Percentiles rank a stretch among this genome's conserved stretches.
Evolutionary conservation across 2,797 vertebrate species (phyloP).

Genomic region (Rhinella marina): DNA sequence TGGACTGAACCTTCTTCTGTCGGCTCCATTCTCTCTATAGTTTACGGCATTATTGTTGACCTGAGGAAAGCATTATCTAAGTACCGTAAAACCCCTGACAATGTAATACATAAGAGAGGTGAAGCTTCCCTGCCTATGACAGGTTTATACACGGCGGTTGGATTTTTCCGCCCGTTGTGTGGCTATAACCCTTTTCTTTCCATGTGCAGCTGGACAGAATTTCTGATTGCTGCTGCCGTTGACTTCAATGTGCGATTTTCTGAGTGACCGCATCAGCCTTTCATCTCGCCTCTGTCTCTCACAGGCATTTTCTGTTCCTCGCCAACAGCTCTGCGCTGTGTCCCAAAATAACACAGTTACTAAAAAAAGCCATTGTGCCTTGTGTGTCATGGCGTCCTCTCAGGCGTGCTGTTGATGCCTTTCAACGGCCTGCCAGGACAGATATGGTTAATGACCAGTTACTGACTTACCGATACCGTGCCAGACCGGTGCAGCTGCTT

Average conservation of each 20-base stretch:
- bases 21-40: too few relatives aligned
- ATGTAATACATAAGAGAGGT: neutral
- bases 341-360: conserved; percentile 63
- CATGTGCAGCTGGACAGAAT: neutral
- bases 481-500: neutral
- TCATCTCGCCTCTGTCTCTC: conserved; percentile 59
- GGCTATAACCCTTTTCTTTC: conserved; percentile 16
- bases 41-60: too few relatives aligned
- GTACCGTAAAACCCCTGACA: too few relatives aligned
- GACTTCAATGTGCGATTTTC: conserved; percentile 36
- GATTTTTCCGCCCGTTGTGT: neutral
- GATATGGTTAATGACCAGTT: conserved; percentile 35
- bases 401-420: conserved; percentile 32
- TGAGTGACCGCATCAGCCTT: conserved; percentile 54
- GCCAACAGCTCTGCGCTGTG: conserved; percentile 56
- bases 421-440: neutral
- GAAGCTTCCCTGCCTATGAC: neutral
- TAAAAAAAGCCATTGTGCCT: conserved; percentile 58
- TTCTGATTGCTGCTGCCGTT: neutral
- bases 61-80: too few relatives aligned
- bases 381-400: conserved; percentile 21
- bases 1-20: too few relatives aligned
- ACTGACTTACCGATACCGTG: conserved; percentile 6
- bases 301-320: conserved; percentile 61
- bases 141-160: neutral